Percentiles rank a stretch among this genome's conserved stretches.
Conservation (phyloP, 2,113 vertebrate species). For the Heteronetta atricapilla region DNA sequence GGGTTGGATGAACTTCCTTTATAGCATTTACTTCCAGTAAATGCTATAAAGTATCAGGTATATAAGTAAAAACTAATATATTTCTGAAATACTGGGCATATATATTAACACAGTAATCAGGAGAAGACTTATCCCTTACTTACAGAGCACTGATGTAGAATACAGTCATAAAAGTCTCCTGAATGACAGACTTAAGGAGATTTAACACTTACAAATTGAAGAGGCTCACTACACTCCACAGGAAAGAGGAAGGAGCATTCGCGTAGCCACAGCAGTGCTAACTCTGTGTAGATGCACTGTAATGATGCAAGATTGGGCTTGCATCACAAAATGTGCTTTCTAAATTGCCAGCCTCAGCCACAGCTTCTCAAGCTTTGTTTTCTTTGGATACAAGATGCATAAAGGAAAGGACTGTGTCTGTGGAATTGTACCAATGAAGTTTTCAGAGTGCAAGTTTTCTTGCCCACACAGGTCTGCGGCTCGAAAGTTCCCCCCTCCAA, state of each 20-base stretch:
- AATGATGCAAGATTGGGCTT: not conserved
- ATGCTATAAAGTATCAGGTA: not conserved
- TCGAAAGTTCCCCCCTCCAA: not conserved
- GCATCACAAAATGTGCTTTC: not conserved
- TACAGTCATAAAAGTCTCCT: not conserved
- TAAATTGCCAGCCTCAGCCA: constrained; percentile 19
- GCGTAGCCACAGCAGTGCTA: not conserved
- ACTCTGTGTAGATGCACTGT: not conserved
- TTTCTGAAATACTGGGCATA: not conserved
- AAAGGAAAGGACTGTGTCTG: not conserved
- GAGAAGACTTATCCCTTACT: not conserved
- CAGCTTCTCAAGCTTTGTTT: not conserved
- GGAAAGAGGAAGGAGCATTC: not conserved
- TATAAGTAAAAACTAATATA: not conserved
- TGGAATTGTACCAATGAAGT: not conserved
- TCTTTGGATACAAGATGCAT: not conserved
- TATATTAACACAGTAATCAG: accelerated
- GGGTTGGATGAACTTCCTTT: not conserved
- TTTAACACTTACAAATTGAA: accelerated
- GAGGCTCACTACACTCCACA: not conserved
- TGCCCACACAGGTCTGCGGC: not conserved
- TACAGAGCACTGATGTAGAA: not conserved
- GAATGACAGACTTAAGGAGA: not conserved
- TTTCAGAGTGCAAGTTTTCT: not conserved
- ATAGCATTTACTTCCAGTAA: constrained; percentile 38